Percentiles rank a stretch among this genome's conserved stretches.
These are phyloP conservation scores for Cosmia pyralina DNA, from an alignment of 2,888 invertebrate species.

Conservation along the genomic window DNA sequence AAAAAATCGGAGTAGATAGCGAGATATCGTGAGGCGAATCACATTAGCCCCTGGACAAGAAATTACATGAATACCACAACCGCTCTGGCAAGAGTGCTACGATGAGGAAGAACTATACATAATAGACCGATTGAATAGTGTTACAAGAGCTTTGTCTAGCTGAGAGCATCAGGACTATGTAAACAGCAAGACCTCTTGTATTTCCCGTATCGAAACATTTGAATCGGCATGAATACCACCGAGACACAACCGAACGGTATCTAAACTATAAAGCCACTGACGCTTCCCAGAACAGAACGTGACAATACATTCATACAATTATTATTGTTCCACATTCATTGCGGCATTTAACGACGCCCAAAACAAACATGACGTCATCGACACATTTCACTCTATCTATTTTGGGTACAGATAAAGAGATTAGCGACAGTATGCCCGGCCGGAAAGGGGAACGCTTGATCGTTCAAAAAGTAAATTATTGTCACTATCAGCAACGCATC, in stretches of 20 bases:
- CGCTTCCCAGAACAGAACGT: conserved; percentile 44
- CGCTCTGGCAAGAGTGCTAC: neutral
- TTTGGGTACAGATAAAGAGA: conserved; percentile 56
- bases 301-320: conserved; percentile 47
- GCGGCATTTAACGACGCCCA: conserved; percentile 42
- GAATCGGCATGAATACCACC: neutral
- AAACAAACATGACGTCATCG: conserved; percentile 57
- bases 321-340: conserved; percentile 55
- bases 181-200: neutral
- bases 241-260: conserved; percentile 5
- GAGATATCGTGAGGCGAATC: neutral
- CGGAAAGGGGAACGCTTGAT: conserved; percentile 33
- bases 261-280: conserved; percentile 6
- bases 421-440: conserved; percentile 36
- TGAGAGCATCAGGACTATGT: neutral
- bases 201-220: neutral
- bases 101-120: neutral
- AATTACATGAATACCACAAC: neutral
- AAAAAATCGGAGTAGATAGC: neutral
- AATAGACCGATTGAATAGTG: neutral
- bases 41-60: neutral
- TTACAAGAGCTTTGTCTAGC: neutral
- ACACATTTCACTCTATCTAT: conserved; percentile 54
- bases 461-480: conserved; percentile 49
- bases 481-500: conserved; percentile 46